Evolutionary conservation across 2,113 vertebrate genomes (phyloP).

Genomic region (Pholis gunnellus): DNA sequence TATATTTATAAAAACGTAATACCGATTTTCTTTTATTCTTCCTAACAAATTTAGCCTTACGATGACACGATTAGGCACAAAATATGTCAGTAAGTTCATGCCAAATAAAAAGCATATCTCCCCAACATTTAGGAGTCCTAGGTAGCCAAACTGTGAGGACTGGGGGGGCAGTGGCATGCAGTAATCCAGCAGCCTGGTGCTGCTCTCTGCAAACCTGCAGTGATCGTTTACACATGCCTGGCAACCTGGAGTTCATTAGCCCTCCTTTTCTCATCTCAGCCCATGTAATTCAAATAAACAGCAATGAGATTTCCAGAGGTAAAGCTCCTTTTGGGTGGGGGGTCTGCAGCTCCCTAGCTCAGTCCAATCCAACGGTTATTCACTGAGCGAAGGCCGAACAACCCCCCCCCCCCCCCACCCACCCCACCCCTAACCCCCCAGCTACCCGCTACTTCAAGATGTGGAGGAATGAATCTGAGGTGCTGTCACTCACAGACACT

Average conservation of each 20-base stretch:
- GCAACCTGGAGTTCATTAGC: slow-evolving; percentile 86
- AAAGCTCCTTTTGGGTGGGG: slow-evolving; percentile 81
- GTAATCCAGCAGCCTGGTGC: slow-evolving; percentile 77
- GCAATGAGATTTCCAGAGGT: slow-evolving; percentile 85
- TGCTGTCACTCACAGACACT: slow-evolving; percentile 75
- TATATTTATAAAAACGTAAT: slow-evolving; percentile 95
- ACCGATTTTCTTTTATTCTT: slow-evolving; percentile 37
- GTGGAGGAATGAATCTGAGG: slow-evolving; percentile 69
- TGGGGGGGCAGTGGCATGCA: slow-evolving; percentile 17
- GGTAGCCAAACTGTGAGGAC: slow-evolving; percentile 61
- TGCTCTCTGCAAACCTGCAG: slow-evolving; percentile 78
- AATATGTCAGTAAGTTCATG: slow-evolving; percentile 53
- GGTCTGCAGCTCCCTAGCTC: slow-evolving; percentile 69
- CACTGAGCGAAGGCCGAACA: slow-evolving; percentile 59
- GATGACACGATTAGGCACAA: slow-evolving; percentile 5
- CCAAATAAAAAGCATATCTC: slow-evolving; percentile 57
- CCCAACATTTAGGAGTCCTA: slow-evolving; percentile 61
- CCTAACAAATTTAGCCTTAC: neutral
- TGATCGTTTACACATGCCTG: slow-evolving; percentile 86
- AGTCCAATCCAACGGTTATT: slow-evolving; percentile 62
- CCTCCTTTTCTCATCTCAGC: slow-evolving; percentile 82
- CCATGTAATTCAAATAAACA: slow-evolving; percentile 88
- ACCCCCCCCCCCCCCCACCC: neutral
- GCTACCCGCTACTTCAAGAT: slow-evolving; percentile 46
- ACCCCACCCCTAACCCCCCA: neutral